Evolutionary conservation across 2,113 vertebrate species (phyloP).

Genomic region (Anoura caudifer): DNA sequence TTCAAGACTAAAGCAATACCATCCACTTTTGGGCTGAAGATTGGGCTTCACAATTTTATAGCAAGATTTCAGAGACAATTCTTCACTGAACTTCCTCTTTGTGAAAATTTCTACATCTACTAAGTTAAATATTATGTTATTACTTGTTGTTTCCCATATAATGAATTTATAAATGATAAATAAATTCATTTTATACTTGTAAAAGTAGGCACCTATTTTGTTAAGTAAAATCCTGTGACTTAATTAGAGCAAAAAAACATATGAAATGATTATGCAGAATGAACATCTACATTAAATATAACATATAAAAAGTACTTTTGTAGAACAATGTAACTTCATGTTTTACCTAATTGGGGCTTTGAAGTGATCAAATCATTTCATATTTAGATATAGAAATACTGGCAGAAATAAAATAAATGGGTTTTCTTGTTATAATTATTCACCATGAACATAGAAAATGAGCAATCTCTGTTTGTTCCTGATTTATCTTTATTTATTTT

Average conservation of each 20-base stretch:
- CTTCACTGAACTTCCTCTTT: background rate
- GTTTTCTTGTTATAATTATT: background rate
- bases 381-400: background rate
- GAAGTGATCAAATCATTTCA: background rate
- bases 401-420: background rate
- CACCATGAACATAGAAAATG: background rate
- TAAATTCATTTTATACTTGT: background rate
- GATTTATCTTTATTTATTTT: background rate
- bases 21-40: background rate
- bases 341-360: background rate
- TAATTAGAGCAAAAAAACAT: background rate
- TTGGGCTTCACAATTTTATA: background rate
- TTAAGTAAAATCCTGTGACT: background rate
- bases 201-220: background rate
- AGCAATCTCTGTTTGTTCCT: background rate
- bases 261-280: background rate
- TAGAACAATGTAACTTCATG: background rate
- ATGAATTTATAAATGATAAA: background rate
- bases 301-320: background rate
- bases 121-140: background rate
- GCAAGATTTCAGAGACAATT: background rate
- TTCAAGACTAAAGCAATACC: background rate
- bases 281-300: background rate
- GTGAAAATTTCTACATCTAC: background rate
- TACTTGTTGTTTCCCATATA: background rate